A percentile compares a stretch with the other conserved stretches of the same genome.
Evolutionary conservation across 2,797 vertebrate species (phyloP).

Genomic region (Gadopsis marmoratus): DNA sequence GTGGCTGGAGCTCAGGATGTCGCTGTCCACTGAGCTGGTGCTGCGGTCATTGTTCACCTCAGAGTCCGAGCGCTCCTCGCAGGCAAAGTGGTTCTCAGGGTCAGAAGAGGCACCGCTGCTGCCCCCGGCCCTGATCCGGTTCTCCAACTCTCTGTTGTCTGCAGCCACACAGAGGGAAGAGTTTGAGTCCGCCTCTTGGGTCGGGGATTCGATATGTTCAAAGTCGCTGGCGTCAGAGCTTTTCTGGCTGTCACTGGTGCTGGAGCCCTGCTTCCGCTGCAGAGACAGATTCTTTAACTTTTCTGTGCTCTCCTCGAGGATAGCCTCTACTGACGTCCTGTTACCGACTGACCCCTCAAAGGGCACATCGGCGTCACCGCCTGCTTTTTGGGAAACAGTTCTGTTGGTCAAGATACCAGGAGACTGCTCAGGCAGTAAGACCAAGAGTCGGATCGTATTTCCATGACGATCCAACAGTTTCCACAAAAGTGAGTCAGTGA

Average conservation of each 20-base stretch:
- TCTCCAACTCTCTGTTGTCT: slow-evolving; percentile 93
- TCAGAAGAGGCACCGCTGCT: slow-evolving; percentile 82
- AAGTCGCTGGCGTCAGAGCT: slow-evolving; percentile 96
- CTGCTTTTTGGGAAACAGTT: slow-evolving; percentile 88
- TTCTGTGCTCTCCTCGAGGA: slow-evolving; percentile 98
- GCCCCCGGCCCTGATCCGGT: slow-evolving; percentile 84
- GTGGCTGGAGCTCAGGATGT: slow-evolving; percentile 99
- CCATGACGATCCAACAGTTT: slow-evolving; percentile 97
- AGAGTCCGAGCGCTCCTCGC: slow-evolving; percentile 96
- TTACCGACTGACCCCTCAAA: slow-evolving; percentile 89
- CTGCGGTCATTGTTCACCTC: slow-evolving; percentile 99
- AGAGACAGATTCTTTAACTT: slow-evolving; percentile 96
- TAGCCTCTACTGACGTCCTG: slow-evolving; percentile 95
- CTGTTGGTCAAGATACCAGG: slow-evolving; percentile 89
- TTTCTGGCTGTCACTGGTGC: slow-evolving; percentile 95
- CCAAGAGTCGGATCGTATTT: slow-evolving; percentile 95
- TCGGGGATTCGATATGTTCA: slow-evolving; percentile 94
- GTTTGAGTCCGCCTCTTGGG: slow-evolving; percentile 90
- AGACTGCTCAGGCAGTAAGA: slow-evolving; percentile 94
- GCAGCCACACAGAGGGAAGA: slow-evolving; percentile 83
- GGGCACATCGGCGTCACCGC: slow-evolving; percentile 85
- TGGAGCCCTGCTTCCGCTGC: slow-evolving; percentile 88
- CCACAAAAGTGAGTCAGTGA: slow-evolving; percentile 96
- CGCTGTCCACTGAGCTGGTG: slow-evolving; percentile 98
- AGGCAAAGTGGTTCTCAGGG: slow-evolving; percentile 90